Conservation (phyloP, 2,797 vertebrate genomes). For the Sparus aurata region DNA sequence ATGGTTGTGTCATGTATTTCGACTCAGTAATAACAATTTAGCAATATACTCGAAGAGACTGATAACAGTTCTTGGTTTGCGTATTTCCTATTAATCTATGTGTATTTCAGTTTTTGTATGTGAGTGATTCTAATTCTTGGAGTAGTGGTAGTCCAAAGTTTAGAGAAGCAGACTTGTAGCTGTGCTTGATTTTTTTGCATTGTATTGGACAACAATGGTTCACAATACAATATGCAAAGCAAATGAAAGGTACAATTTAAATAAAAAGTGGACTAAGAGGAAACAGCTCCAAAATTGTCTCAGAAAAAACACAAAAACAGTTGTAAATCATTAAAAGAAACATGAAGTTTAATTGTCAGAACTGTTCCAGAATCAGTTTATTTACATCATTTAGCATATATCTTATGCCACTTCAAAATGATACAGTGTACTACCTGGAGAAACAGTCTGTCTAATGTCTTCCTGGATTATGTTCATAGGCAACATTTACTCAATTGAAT, state of each 20-base stretch:
- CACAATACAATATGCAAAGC: no score
- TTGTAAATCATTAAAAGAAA: background rate
- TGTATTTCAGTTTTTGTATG: conserved; percentile 16
- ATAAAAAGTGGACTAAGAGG: no score
- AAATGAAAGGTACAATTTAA: no score
- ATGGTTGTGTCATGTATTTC: background rate
- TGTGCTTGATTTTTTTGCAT: background rate
- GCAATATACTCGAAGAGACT: background rate
- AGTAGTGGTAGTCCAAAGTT: background rate
- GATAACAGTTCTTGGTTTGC: background rate
- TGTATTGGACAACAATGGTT: no score
- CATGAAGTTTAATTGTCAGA: no score
- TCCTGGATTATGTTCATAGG: background rate
- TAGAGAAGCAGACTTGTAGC: background rate
- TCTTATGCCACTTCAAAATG: no score
- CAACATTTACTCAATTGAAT: background rate
- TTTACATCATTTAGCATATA: no score
- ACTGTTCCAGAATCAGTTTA: no score
- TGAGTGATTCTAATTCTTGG: background rate
- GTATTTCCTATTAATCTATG: conserved; percentile 1
- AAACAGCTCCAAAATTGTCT: no score
- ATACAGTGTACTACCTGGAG: background rate
- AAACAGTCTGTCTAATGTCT: background rate
- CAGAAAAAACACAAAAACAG: background rate
- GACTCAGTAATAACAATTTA: background rate